Conservation (phyloP, 2,888 invertebrate species). For the Augiades crinisus region DNA sequence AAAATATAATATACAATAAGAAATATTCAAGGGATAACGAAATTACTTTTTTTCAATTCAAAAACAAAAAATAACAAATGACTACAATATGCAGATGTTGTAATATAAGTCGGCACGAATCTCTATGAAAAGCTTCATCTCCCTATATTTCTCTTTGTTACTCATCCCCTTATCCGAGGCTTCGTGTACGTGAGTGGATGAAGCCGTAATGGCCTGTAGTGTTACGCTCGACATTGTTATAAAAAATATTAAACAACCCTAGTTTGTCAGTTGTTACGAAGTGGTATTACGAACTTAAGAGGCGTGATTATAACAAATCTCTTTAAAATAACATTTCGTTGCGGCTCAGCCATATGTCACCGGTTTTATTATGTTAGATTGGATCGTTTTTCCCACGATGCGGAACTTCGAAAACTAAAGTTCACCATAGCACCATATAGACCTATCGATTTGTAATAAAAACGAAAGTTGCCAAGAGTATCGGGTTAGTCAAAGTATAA, state of each 20-base stretch:
- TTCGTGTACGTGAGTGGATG: neutral
- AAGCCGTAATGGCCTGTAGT: neutral
- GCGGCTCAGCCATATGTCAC: neutral
- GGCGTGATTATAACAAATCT: neutral
- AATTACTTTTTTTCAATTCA: too few species aligned
- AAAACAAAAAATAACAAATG: too few species aligned
- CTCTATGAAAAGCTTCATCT: neutral
- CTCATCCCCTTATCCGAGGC: conserved; percentile 3
- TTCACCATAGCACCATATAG: too few species aligned
- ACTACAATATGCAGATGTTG: too few species aligned
- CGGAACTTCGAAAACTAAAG: neutral
- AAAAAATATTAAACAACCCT: neutral
- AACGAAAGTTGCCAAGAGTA: neutral
- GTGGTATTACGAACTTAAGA: neutral
- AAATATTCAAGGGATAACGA: too few species aligned
- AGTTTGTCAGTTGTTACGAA: neutral
- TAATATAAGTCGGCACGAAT: neutral
- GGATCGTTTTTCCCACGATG: conserved; percentile 8
- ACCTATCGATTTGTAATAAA: conserved; percentile 4
- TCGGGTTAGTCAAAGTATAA: too few species aligned
- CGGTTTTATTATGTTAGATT: neutral
- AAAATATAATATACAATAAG: too few species aligned
- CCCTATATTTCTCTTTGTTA: neutral
- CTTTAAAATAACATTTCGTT: neutral
- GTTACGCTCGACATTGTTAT: neutral